Evolutionary conservation across 2,888 invertebrate genomes (phyloP).

Genomic region (Adineta ricciae): DNA sequence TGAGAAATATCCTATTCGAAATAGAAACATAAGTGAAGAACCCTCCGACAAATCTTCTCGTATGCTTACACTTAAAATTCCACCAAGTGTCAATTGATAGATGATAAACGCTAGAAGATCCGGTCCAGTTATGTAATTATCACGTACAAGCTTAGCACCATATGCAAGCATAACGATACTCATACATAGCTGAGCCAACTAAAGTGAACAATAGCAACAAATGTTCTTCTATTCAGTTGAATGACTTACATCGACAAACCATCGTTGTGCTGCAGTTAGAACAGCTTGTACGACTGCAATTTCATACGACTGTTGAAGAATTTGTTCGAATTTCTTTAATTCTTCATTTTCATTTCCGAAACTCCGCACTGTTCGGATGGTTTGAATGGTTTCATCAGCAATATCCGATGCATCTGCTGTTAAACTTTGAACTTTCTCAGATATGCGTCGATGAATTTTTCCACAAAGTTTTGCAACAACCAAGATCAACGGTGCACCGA

Average conservation of each 20-base stretch:
- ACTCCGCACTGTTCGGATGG: conserved; percentile 49
- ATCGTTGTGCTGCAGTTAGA: conserved; percentile 32
- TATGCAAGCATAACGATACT: conserved; percentile 29
- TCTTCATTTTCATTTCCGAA: conserved; percentile 50
- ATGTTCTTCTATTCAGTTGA: no score
- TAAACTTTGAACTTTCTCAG: conserved; percentile 45
- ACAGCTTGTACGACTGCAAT: background rate
- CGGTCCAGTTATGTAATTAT: conserved; percentile 42
- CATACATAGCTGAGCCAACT: conserved; percentile 29
- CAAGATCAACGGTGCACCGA: conserved; percentile 49
- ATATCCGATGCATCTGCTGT: conserved; percentile 49
- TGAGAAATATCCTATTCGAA: conserved; percentile 40
- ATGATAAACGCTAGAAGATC: conserved; percentile 49
- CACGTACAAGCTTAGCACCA: conserved; percentile 47
- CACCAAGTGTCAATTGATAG: conserved; percentile 50
- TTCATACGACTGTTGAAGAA: background rate
- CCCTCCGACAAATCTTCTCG: background rate
- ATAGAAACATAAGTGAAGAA: conserved; percentile 24
- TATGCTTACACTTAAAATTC: conserved; percentile 34
- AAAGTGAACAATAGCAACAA: background rate
- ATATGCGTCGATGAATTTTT: conserved; percentile 43
- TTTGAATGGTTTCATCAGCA: conserved; percentile 49
- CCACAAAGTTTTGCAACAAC: conserved; percentile 49
- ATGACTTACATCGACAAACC: conserved; percentile 41
- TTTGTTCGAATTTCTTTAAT: conserved; percentile 31